Base-by-base conservation (phyloP, 2,113 vertebrate genomes). In the Nymphicus hollandicus region DNA sequence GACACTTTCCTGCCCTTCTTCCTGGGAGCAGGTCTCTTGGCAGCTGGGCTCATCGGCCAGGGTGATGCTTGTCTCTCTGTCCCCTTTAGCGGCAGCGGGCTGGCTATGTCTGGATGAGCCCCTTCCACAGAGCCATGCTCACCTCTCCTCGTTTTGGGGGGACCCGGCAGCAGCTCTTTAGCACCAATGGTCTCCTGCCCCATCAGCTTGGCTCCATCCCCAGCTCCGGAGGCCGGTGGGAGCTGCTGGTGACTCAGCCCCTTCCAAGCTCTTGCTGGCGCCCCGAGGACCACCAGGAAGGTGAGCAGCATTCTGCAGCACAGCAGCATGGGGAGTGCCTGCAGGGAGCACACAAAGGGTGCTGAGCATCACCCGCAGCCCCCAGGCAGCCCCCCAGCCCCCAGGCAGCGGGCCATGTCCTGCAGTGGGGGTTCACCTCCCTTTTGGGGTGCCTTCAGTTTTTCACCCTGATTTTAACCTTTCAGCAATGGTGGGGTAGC, bases 1-100 rank as follows among this genome's bases (percentile, higher is more conserved):
- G 97, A 96, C 41, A 98, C 97, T 44, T 96, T 98, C 6, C 98
- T 97, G 1, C 86, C 98, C 92, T 97, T 98, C 93, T 98, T 98
- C 13, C 66, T 1, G 0, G 58, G 19, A 64, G 66, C 43, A 11
- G 64, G 41, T 78, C 47, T 88, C 58, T 60, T 68, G 92, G 41
- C 6, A 10, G 41, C 50, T 7, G 72, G 53, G 58, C 85, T 96
- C 44, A 60, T 63, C 4, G 2, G 97, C 97, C 37, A 96, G 91
- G 11, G 84, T 73, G 22, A 65, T 79, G 39, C 81, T 91, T 23
- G 70, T 91, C 70, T 68, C 90, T 55, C 95, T 89, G 81, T 77
- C 12, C 3, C 58, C 12, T 82, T 53, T 11, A 39, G 49, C 12
- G 41, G 56, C 0, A 2, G 19, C 0, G 2, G 53, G 24, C 46